Evolutionary conservation across 2,888 invertebrate species (phyloP), one percentile per base, ranked within the genome.

Genomic region (Microctonus aethiopoides): DNA sequence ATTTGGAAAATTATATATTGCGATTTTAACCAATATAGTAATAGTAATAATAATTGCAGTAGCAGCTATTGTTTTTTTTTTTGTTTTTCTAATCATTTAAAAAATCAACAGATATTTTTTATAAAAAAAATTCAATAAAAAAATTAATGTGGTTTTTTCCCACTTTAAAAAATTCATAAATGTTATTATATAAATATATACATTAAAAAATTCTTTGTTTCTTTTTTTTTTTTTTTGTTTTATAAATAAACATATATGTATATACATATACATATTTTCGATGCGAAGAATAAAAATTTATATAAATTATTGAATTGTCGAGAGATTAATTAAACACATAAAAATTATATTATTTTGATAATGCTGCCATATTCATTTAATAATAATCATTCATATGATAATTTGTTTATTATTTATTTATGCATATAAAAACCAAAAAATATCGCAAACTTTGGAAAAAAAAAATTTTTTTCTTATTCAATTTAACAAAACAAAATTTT

Each of bases 11-110:
- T 65, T 67, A 26, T 32, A 64, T 41, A 52, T 67, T 63, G 34
- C 54, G 57, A 52, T n/a, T 57, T 67, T 39, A 46, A 61, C 63
- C 67, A 54, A 66, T 36, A 52, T 62, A 29, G 41, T 62, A 54
- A 62, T 70, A 69, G 64, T n/a, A n/a, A n/a, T 66, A 62, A 71
- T 74, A 71, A 75, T 72, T 72, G 71, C 74, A 72, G 74, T 72
- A 72, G 72, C 71, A 71, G 70, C 67, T 68, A 64, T 66, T 70
- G 59, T 73, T 70, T 13, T 60, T 57, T 29, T 54, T 1, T 26
- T n/a, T n/a, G n/a, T 54, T 26, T 24, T 13, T 4, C 13, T 2
- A 46, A 46, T 16, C 16, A 46, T 20, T 16, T n/a, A 46, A 46
- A n/a, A 4, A 16, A 16, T 46, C 46, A 46, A 46, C 46, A 46